Base-by-base conservation (phyloP, 2,113 vertebrate species). In the Lamprologus speciosus region DNA sequence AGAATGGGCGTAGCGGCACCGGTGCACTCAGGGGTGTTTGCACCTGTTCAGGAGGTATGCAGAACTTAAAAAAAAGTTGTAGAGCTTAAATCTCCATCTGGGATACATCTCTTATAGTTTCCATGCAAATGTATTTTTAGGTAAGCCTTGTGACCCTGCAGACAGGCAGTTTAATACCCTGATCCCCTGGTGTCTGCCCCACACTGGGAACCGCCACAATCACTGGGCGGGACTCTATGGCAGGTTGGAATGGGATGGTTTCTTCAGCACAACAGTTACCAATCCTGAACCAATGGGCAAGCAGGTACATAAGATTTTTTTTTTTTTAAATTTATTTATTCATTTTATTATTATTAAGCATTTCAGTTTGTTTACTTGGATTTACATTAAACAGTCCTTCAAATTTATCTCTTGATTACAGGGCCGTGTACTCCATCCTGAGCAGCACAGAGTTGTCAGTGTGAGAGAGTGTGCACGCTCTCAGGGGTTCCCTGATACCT, bases 221-320 rank as follows among this genome's bases (percentile, higher is more conserved):
- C 98, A 99, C 95, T 99, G 98, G 98, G 98, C 98, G 0, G 98
- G 98, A 14, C 97, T 99, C 8, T 99, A 99, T 0, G 98, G 98
- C 11, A 96, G 98, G 14, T 90, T 99, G 70, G 98, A 99, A 91
- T 99, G 98, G 98, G 98, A 99, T 0, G 98, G 98, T 9, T 99
- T 99, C 96, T 99, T 99, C 95, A 99, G 98, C 95, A 99, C 98
- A 5, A 99, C 98, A 0, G 98, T 99, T 79, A 99, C 98, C 90
- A 99, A 99, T 90, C 98, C 98, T 0, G 98, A 99, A 91, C 98
- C 98, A 26, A 99, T 99, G 98, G 98, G 98, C 94, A 99, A 99
- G 93, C 98, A 99, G 98, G 98, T 51, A 19, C 4, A 51, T 51
- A 50, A 4, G 5, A 19, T 19, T 26, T 2, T n/a, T 4, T 2